These are phyloP conservation scores for Lasioglossum calceatum DNA, from an alignment of 2,888 invertebrate species.

Conservation along the genomic window DNA sequence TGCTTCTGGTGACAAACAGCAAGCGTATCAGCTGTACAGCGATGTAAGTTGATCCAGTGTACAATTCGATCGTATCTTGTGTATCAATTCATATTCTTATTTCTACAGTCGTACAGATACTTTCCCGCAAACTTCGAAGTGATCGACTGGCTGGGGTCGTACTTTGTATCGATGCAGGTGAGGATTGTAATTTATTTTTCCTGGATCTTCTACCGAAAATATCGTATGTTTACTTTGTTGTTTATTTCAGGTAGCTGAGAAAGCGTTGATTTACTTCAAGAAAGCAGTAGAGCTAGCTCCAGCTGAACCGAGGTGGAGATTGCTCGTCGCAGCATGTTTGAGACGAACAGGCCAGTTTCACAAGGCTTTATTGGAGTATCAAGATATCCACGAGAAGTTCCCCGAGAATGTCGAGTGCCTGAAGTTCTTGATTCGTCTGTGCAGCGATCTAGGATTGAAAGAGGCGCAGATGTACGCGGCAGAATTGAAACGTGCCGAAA, in stretches of 20 bases:
- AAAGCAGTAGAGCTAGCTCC: conserved; percentile 87
- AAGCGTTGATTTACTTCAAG: conserved; percentile 93
- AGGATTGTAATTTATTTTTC: neutral
- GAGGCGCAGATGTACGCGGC: conserved; percentile 94
- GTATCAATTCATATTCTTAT: conserved; percentile 70
- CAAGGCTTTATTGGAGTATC: conserved; percentile 93
- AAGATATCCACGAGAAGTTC: conserved; percentile 94
- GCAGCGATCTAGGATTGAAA: conserved; percentile 95
- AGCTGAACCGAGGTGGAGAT: conserved; percentile 91
- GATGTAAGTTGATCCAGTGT: conserved; percentile 86
- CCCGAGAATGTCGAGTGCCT: conserved; percentile 98
- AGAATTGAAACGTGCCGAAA: conserved; percentile 92
- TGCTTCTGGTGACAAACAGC: conserved; percentile 95
- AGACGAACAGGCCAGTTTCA: conserved; percentile 93
- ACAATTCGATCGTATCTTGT: neutral
- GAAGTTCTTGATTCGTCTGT: conserved; percentile 94
- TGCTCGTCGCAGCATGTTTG: conserved; percentile 94
- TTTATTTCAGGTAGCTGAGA: conserved; percentile 89
- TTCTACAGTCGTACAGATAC: conserved; percentile 80
- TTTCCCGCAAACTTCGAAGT: conserved; percentile 86
- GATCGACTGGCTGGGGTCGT: conserved; percentile 95
- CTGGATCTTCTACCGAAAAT: neutral
- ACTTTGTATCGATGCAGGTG: conserved; percentile 93
- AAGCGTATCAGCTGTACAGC: conserved; percentile 93
- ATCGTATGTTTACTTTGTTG: neutral